phyloP scores from a whole-genome alignment of 53 echinoderm and acorn worm genomes.

The Holothuria scabra region DNA sequence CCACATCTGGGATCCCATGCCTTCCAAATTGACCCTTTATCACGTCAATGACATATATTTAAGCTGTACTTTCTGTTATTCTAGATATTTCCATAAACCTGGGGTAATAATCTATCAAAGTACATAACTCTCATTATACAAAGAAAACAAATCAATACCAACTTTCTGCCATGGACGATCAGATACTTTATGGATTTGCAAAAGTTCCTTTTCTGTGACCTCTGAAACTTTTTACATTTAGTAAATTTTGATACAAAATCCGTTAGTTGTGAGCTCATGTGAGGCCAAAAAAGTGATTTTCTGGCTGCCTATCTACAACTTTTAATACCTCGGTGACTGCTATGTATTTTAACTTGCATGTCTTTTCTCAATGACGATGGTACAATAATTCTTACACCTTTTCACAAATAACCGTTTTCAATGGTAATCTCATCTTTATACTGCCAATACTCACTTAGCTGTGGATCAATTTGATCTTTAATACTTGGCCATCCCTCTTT shows the following conservation, averaged over 20 bases:
- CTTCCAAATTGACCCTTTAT: constrained; percentile 62
- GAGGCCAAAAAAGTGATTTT: constrained; percentile 51
- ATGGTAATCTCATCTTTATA: neutral
- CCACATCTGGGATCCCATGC: constrained; percentile 41
- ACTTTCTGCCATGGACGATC: constrained; percentile 50
- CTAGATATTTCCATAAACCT: constrained; percentile 63
- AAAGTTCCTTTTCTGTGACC: constrained; percentile 48
- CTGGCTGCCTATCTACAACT: too few relatives aligned
- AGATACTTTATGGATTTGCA: constrained; percentile 49
- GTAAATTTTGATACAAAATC: constrained; percentile 58
- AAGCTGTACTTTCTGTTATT: neutral
- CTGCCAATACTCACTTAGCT: constrained; percentile 29
- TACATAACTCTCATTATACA: constrained; percentile 44
- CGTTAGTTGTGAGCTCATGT: constrained; percentile 53
- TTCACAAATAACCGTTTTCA: constrained; percentile 29
- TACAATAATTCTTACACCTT: constrained; percentile 55
- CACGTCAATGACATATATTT: constrained; percentile 24
- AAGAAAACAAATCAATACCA: constrained; percentile 49
- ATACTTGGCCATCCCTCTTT: constrained; percentile 52
- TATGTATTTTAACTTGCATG: constrained; percentile 54
- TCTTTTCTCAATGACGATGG: constrained; percentile 43
- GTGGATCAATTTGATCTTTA: constrained; percentile 27
- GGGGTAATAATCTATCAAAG: constrained; percentile 58
- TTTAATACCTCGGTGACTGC: constrained; percentile 53
- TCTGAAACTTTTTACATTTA: constrained; percentile 14